Conservation (phyloP, 2,888 invertebrate genomes). For the Zhuqinia jingwanae region DNA sequence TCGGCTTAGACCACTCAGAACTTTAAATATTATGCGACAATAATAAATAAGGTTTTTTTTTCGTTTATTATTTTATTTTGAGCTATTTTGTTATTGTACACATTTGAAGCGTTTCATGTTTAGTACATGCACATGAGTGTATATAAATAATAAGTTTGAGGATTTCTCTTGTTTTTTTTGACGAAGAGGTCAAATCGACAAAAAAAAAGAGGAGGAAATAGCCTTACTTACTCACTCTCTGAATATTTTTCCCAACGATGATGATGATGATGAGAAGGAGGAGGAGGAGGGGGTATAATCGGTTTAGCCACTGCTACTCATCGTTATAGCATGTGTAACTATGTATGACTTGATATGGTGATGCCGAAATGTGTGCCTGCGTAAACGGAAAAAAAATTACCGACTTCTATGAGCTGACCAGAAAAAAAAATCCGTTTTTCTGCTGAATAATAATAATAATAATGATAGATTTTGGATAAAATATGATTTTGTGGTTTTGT, state of each 20-base stretch:
- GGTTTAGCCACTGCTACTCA: constrained; percentile 45
- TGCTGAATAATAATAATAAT: constrained; percentile 58
- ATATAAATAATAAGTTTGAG: background rate
- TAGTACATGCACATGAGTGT: background rate
- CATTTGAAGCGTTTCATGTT: too few relatives aligned
- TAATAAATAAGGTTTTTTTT: too few relatives aligned
- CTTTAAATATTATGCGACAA: too few relatives aligned
- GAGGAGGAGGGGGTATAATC: constrained; percentile 24
- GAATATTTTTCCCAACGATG: background rate
- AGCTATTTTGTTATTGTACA: too few relatives aligned
- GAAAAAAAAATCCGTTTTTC: constrained; percentile 64
- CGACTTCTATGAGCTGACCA: constrained; percentile 61
- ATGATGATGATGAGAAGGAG: background rate
- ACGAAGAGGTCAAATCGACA: constrained; percentile 35
- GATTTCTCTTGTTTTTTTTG: background rate
- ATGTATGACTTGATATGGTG: background rate
- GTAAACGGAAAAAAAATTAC: constrained; percentile 66
- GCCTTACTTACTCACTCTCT: constrained; percentile 18
- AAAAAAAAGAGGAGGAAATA: constrained; percentile 55
- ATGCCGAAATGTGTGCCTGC: constrained; percentile 8
- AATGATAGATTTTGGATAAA: constrained; percentile 71
- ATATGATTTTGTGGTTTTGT: constrained; percentile 41
- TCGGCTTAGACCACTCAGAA: too few relatives aligned
- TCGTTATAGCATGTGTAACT: background rate
- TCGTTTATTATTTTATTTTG: too few relatives aligned